Base-by-base conservation (phyloP, 2,113 vertebrate species). In the Pterocles burchelli region DNA sequence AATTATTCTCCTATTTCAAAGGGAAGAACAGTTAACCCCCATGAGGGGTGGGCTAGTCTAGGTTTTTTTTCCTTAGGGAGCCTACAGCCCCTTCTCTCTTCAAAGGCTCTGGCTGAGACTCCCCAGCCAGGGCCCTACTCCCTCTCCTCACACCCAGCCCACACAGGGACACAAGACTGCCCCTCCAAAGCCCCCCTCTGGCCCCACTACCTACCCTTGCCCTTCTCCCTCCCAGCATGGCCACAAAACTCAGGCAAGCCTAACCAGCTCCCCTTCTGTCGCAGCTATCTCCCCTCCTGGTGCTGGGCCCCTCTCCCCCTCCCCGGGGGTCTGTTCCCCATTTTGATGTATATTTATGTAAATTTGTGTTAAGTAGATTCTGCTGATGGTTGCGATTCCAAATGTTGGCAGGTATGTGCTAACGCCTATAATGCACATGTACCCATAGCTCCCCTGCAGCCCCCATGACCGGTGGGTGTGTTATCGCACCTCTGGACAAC, bases 231-330 rank as follows among this genome's bases (percentile, higher is more conserved):
- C 34, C 55, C 82, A 46, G 3, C 24, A 6, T 25, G n/a, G 6
- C n/a, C 15, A 7, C 21, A 66, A 63, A 71, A 21, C 17, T 28
- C 38, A 13, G 10, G 4, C 0, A 1, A 22, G 10, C 22, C 29
- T 1, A 9, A 45, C 13, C 28, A 49, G 17, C 17, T 33, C 21
- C 11, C 4, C 17, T 49, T 41, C 43, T 22, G 2, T 5, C 33
- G 17, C 19, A 38, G 15, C 2, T 8, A 19, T 7, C 7, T 72
- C 15, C 18, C 29, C 48, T 58, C 20, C 17, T 0, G 0, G 34
- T 2, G 24, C 22, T 0, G 2, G 9, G 15, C 13, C 11, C 17
- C 4, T 36, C 7, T 15, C 6, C 7, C 3, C 0, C 6, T 5
- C 14, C 11, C 13, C 10, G 46, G 18, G 34, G 29, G 4, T 7